Percentiles rank a stretch among this genome's conserved stretches.
phyloP scores from a whole-genome alignment of 2,888 invertebrate genomes.

The Pristionchus fissidentatus region DNA sequence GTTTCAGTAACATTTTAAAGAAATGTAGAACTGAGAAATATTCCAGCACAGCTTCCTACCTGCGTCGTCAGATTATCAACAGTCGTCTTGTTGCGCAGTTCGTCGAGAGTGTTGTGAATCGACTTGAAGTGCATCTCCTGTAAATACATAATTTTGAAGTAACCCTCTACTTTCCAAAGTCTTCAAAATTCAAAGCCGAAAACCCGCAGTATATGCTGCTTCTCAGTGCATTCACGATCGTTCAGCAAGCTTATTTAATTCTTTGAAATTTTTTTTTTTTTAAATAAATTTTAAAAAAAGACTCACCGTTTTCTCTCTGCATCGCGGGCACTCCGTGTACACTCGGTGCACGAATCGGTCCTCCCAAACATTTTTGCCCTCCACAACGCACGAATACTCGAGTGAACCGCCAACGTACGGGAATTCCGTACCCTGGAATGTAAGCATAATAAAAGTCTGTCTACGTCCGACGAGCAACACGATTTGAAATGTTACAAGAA shows the following conservation, averaged over 20 bases:
- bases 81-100: background rate
- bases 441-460: too few species aligned
- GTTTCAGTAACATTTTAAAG: background rate
- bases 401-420: conserved; percentile 42
- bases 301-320: background rate
- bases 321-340: conserved; percentile 7
- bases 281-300: background rate
- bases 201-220: too few species aligned
- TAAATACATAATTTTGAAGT: background rate
- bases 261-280: too few species aligned
- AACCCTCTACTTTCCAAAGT: background rate
- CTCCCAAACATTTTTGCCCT: background rate
- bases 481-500: too few species aligned
- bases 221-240: too few species aligned
- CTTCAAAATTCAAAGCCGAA: background rate
- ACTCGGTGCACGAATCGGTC: background rate
- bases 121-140: conserved; percentile 14
- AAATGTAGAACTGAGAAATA: background rate
- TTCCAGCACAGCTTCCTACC: background rate
- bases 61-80: conserved; percentile 7
- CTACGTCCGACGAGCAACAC: too few species aligned
- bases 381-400: background rate
- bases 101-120: background rate
- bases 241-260: too few species aligned
- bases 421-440: conserved; percentile 29